Percentiles rank a stretch among this genome's conserved stretches.
Conservation (phyloP, 2,113 vertebrate species). For the Pholis gunnellus region DNA sequence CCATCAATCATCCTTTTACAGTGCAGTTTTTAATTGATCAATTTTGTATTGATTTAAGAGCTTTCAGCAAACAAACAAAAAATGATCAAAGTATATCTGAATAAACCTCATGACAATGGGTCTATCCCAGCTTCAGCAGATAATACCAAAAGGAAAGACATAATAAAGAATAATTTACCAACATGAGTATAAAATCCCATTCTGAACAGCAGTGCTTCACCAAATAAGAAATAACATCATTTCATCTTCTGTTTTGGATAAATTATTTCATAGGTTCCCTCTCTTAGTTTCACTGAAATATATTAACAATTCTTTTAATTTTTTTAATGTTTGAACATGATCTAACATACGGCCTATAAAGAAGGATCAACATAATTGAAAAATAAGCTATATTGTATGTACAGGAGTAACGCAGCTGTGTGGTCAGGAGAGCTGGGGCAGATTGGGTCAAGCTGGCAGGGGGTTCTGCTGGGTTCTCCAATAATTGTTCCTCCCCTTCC, state of each 20-base stretch:
- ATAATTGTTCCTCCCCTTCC: slow-evolving; percentile 39
- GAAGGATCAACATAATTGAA: slow-evolving; percentile 84
- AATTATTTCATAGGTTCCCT: slow-evolving; percentile 83
- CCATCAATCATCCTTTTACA: slow-evolving; percentile 69
- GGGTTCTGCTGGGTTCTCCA: slow-evolving; percentile 53
- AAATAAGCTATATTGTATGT: slow-evolving; percentile 87
- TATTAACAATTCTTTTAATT: slow-evolving; percentile 77
- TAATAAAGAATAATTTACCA: slow-evolving; percentile 65
- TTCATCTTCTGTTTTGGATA: slow-evolving; percentile 80
- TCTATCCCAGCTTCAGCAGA: slow-evolving; percentile 78
- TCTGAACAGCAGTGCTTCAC: slow-evolving; percentile 77
- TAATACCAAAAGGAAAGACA: slow-evolving; percentile 64
- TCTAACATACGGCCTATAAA: slow-evolving; percentile 82
- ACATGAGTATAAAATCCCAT: slow-evolving; percentile 82
- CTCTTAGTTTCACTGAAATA: slow-evolving; percentile 84
- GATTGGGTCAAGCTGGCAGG: slow-evolving; percentile 65
- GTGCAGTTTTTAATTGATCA: slow-evolving; percentile 68
- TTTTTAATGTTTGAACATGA: slow-evolving; percentile 74
- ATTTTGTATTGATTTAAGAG: slow-evolving; percentile 66
- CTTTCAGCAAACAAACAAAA: slow-evolving; percentile 62
- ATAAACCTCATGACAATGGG: slow-evolving; percentile 74
- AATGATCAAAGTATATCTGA: slow-evolving; percentile 70
- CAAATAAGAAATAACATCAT: slow-evolving; percentile 84
- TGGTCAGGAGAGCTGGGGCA: slow-evolving; percentile 69
- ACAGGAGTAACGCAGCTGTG: slow-evolving; percentile 80